Percentiles rank a stretch among this genome's conserved stretches.
phyloP scores from a whole-genome alignment of 2,797 vertebrate genomes.

The Vespertilio murinus region DNA sequence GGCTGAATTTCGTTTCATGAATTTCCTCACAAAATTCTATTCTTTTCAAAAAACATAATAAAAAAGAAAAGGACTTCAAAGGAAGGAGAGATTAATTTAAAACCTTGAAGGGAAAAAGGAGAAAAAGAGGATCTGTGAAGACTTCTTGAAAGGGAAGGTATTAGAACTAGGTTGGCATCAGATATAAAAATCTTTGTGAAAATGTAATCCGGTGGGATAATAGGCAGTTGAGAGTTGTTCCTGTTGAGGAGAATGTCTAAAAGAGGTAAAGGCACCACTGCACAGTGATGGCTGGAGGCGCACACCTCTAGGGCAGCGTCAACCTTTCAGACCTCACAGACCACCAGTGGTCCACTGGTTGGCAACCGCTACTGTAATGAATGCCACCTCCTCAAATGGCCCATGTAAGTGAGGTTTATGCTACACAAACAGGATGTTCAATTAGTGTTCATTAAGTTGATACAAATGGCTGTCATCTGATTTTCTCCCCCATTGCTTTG shows the following conservation, averaged over 20 bases:
- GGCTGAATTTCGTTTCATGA: slow-evolving; percentile 10
- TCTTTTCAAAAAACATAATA: slow-evolving; percentile 41
- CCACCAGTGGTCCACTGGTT: too few relatives aligned
- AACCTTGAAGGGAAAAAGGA: not conserved
- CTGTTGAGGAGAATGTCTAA: not conserved
- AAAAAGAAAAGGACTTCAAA: slow-evolving; percentile 16
- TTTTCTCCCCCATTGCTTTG: slow-evolving; percentile 37
- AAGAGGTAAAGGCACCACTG: not conserved
- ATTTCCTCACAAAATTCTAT: slow-evolving; percentile 1
- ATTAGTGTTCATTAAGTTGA: slow-evolving; percentile 56
- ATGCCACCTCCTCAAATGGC: not conserved
- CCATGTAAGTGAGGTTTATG: not conserved
- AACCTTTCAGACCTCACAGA: too few relatives aligned
- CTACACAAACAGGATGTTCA: slow-evolving; percentile 49
- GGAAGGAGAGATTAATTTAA: slow-evolving; percentile 7
- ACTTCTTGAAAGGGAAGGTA: not conserved
- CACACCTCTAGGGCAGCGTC: not conserved
- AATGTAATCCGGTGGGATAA: not conserved
- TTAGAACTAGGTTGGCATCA: not conserved
- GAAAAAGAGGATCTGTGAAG: not conserved
- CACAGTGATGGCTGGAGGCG: not conserved
- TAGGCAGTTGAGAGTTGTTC: not conserved
- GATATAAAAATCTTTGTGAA: not conserved
- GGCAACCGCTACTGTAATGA: not conserved
- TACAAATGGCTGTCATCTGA: slow-evolving; percentile 34